Evolutionary conservation across 2,888 invertebrate species (phyloP).

Genomic region (Anoncus sp.): DNA sequence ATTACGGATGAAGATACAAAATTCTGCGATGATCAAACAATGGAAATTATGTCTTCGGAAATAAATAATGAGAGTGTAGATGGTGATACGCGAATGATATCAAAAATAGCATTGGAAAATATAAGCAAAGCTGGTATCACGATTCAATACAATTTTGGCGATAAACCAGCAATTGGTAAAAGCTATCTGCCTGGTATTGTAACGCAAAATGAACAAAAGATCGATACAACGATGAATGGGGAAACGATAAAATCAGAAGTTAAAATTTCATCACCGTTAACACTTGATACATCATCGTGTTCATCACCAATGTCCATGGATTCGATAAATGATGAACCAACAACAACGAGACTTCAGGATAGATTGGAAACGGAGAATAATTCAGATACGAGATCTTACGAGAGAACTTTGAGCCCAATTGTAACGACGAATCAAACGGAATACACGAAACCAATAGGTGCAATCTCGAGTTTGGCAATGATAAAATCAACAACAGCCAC

Average conservation of each 20-base stretch:
- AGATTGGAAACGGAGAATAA: constrained; percentile 62
- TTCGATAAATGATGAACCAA: constrained; percentile 31
- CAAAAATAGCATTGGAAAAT: constrained; percentile 87
- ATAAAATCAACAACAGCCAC: constrained; percentile 73
- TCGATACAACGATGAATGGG: constrained; percentile 39
- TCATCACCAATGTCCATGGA: constrained; percentile 27
- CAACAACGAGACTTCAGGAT: constrained; percentile 64
- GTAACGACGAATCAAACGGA: constrained; percentile 15
- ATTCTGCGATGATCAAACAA: too few species aligned
- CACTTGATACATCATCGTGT: constrained; percentile 8
- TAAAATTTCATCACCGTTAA: constrained; percentile 32
- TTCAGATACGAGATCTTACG: constrained; percentile 24
- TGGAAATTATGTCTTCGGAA: too few species aligned
- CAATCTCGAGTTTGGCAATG: constrained; percentile 76
- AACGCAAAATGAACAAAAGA: constrained; percentile 70
- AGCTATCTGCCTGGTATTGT: constrained; percentile 78
- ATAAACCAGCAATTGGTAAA: constrained; percentile 76
- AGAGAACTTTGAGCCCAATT: constrained; percentile 20
- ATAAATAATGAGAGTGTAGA: too few species aligned
- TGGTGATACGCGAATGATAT: constrained; percentile 83
- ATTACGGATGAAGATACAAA: constrained; percentile 24
- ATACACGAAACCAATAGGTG: constrained; percentile 74
- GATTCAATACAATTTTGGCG: constrained; percentile 86
- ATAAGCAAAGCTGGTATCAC: constrained; percentile 89
- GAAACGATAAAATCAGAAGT: constrained; percentile 10